These are phyloP conservation scores for Drosophila limbata DNA, from an alignment of 2,888 invertebrate species.

Conservation along the genomic window DNA sequence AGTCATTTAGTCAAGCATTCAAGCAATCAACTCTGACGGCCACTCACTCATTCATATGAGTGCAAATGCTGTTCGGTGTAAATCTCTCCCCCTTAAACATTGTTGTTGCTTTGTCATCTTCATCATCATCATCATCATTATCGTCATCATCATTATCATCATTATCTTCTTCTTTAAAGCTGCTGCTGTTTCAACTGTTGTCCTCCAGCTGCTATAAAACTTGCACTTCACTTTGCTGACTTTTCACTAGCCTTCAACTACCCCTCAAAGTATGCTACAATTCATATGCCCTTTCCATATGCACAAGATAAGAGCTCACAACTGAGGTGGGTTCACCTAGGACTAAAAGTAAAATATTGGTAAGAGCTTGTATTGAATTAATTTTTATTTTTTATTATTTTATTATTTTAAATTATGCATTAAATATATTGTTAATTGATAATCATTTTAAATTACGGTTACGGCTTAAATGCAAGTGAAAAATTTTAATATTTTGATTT, in stretches of 20 bases:
- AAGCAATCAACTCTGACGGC: conserved; percentile 40
- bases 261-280: conserved; percentile 32
- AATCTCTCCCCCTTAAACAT: neutral
- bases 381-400: neutral
- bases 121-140: neutral
- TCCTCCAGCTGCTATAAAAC: conserved; percentile 47
- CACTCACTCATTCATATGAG: conserved; percentile 34
- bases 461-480: too few species aligned
- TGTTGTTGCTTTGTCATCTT: conserved; percentile 2
- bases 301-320: neutral
- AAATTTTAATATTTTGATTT: too few species aligned
- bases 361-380: neutral
- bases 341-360: too few species aligned
- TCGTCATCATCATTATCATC: conserved; percentile 3
- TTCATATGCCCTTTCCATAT: conserved; percentile 16
- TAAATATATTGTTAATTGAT: too few species aligned
- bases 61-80: neutral
- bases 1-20: conserved; percentile 48
- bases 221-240: conserved; percentile 46
- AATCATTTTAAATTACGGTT: too few species aligned
- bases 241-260: conserved; percentile 6
- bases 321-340: too few species aligned
- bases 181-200: conserved; percentile 15
- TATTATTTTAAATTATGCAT: neutral
- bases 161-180: neutral